These are phyloP conservation scores for Zaprionus taronus DNA, from an alignment of 1,140 invertebrate species.

Conservation along the genomic window DNA sequence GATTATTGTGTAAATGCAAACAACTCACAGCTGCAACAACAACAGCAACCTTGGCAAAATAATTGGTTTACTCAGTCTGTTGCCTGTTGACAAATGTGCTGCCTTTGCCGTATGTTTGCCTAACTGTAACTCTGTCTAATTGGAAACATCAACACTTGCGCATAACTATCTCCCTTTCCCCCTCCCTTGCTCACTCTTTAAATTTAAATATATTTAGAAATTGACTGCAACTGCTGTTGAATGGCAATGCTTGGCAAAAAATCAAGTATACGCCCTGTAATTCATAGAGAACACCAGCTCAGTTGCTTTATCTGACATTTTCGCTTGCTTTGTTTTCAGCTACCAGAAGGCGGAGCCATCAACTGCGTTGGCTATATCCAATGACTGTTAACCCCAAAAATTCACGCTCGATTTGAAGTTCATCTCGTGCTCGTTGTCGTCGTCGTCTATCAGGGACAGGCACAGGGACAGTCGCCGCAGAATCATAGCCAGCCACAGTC, in stretches of 20 bases:
- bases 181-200: background rate
- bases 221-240: conserved; percentile 64
- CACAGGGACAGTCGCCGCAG: background rate
- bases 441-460: conserved; percentile 55
- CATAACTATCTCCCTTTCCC: background rate
- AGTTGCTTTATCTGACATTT: conserved; percentile 62
- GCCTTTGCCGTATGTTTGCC: conserved; percentile 37
- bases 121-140: conserved; percentile 56
- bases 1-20: conserved; percentile 64
- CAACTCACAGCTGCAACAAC: conserved; percentile 25
- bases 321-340: conserved; percentile 63
- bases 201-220: conserved; percentile 36
- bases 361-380: conserved; percentile 23
- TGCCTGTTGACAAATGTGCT: conserved; percentile 48
- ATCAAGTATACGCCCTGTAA: conserved; percentile 63
- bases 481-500: background rate
- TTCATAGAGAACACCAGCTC: background rate
- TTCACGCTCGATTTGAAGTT: conserved; percentile 74
- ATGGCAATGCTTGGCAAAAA: conserved; percentile 54
- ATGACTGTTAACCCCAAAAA: conserved; percentile 54
- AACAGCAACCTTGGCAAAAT: conserved; percentile 37
- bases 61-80: conserved; percentile 62
- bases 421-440: conserved; percentile 40
- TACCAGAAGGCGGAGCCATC: conserved; percentile 2
- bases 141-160: conserved; percentile 56